Evolutionary conservation across 92 coral and sea anemone genomes (phyloP), one percentile per base, ranked within the genome.

Genomic region (Blastomussa wellsi): DNA sequence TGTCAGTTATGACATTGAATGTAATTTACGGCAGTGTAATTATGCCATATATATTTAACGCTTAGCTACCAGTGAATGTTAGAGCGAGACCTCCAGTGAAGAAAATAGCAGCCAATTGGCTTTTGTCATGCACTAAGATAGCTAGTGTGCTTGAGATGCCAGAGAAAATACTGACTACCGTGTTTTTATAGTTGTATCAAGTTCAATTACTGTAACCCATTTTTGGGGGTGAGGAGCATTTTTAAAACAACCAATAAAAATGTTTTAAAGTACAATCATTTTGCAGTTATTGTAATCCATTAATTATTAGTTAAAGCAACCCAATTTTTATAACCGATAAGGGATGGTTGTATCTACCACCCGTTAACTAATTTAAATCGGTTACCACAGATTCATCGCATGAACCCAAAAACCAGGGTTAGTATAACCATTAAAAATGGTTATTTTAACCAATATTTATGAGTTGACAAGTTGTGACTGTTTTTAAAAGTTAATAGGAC

Each of bases 251-350:
- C n/a, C n/a, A n/a, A n/a, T n/a, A n/a, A n/a, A n/a, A n/a, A n/a
- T n/a, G n/a, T n/a, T n/a, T n/a, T n/a, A n/a, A n/a, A n/a, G n/a
- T n/a, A n/a, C n/a, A n/a, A n/a, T n/a, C n/a, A n/a, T n/a, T n/a
- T n/a, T n/a, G n/a, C n/a, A n/a, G n/a, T n/a, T n/a, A n/a, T n/a
- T n/a, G n/a, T n/a, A n/a, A n/a, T n/a, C n/a, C 41, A 32, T 68
- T 68, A 32, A 31, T 68, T 68, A 68, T 68, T 68, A 68, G 73
- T 68, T 68, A 68, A 29, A 68, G 41, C 73, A 68, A 68, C 73
- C 73, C 41, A 4, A 29, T 68, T 68, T 68, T 68, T 68, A 7
- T 68, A 31, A 68, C 73, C 41, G 42, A 32, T 68, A 68, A 68
- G 73, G 73, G 31, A 31, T 29, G 73, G 73, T 68, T 68, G 7